These are phyloP conservation scores for Caenorhabditis doughertyi DNA, from an alignment of 2,888 invertebrate species.

Conservation along the genomic window DNA sequence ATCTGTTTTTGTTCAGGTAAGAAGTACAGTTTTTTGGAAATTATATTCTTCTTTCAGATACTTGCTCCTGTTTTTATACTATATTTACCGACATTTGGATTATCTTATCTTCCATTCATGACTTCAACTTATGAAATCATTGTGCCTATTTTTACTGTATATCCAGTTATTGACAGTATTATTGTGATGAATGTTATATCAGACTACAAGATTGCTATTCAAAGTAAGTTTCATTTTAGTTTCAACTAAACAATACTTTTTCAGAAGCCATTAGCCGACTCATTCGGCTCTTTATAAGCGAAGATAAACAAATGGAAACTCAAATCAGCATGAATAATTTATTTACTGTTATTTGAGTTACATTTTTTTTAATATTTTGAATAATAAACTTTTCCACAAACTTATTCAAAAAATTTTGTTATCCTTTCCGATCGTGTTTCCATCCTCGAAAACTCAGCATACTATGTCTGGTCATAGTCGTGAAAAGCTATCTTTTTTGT, in stretches of 20 bases:
- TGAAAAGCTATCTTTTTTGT: conserved; percentile 19
- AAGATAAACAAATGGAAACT: background rate
- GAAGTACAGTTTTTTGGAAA: background rate
- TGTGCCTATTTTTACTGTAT: conserved; percentile 6
- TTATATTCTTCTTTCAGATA: background rate
- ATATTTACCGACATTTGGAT: conserved; percentile 21
- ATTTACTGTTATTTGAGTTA: background rate
- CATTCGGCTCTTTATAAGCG: background rate
- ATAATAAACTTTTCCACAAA: background rate
- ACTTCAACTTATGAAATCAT: background rate
- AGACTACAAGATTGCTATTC: conserved; percentile 11
- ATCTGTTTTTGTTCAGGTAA: conserved; percentile 22
- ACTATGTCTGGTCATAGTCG: conserved; percentile 39
- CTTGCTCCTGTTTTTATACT: conserved; percentile 8
- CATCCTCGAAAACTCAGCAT: conserved; percentile 24
- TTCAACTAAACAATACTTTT: background rate
- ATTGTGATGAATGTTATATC: conserved; percentile 14
- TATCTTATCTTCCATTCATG: conserved; percentile 20
- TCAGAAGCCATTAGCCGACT: conserved; percentile 7
- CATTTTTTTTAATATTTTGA: background rate
- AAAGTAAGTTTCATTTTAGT: background rate
- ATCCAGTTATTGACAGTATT: conserved; percentile 23
- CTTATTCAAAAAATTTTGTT: conserved; percentile 8
- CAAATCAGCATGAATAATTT: conserved; percentile 9
- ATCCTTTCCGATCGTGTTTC: conserved; percentile 13